phyloP scores from a whole-genome alignment of 2,113 vertebrate species.

The Ameiurus melas region DNA sequence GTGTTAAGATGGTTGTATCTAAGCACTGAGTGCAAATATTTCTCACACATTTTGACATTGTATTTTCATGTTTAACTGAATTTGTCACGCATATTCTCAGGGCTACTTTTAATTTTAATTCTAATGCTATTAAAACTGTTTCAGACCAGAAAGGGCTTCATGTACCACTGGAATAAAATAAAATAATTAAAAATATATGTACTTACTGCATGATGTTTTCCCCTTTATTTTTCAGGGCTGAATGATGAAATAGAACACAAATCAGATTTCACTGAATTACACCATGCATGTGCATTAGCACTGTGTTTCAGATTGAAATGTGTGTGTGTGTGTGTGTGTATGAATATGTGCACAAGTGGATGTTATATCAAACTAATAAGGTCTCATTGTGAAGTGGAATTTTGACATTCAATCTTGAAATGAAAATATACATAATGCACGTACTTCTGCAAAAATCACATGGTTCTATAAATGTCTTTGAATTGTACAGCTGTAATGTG shows the following conservation, averaged over 20 bases:
- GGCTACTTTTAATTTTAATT: not conserved
- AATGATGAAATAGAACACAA: slow-evolving; percentile 47
- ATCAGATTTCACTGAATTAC: slow-evolving; percentile 45
- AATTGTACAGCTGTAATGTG: not conserved
- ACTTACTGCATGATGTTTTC: slow-evolving; percentile 15
- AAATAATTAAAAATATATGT: slow-evolving; percentile 8
- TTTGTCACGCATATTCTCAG: not conserved
- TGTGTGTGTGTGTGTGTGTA: not conserved
- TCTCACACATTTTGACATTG: not conserved
- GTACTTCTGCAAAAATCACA: not conserved
- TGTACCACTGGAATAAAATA: slow-evolving; percentile 24
- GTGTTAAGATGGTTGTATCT: not conserved
- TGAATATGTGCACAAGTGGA: not conserved
- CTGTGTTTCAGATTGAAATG: slow-evolving; percentile 12
- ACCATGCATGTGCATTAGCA: slow-evolving; percentile 43
- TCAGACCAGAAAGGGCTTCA: slow-evolving; percentile 1
- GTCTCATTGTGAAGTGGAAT: slow-evolving; percentile 19
- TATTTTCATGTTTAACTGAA: not conserved
- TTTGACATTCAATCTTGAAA: slow-evolving; percentile 7
- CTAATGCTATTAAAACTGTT: slow-evolving; percentile 8
- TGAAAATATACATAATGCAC: not conserved
- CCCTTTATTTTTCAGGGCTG: slow-evolving; percentile 15
- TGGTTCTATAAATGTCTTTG: not conserved
- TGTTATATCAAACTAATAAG: slow-evolving; percentile 23
- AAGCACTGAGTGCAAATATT: not conserved